Base-by-base conservation (phyloP, 2,113 vertebrate genomes). In the Anthoscopus minutus region DNA sequence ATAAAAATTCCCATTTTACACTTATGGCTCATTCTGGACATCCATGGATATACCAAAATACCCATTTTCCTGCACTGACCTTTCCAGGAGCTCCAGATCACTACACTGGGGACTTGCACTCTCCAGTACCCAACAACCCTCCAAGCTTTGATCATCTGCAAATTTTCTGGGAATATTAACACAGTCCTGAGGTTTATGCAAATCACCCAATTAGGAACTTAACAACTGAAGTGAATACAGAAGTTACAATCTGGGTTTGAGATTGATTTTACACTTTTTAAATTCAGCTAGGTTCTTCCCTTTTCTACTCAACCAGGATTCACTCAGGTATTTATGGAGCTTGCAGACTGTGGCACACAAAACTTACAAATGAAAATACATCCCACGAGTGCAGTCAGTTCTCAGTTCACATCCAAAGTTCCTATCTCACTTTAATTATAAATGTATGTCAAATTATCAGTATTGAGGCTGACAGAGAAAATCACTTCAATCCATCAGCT, bases 321-420 rank as follows among this genome's bases (percentile, higher is more conserved):
- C 8, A 30, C 15, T 54, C 15, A 33, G 51, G 28, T 50, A 15
- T 38, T 86, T 24, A 72, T 4, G 14, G 17, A 13, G 4, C 67
- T 74, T 81, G 42, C 66, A 74, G 21, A 37, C 16, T 22, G 8
- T 9, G 31, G 61, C 15, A 66, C 31, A 50, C 10, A 45, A 40
- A 81, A 50, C 31, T 61, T 4, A 81, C 5, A 53, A 65, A 73
- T 3, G 4, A 72, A 64, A 89, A 66, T 5, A 2, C 4, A 31
- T 9, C 56, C 19, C 56, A 28, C 0, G 0, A 64, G 37, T 22
- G 38, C 37, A 61, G 61, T 4, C 53, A 64, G 66, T 12, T 60
- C 56, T 72, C 71, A 48, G 54, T 9, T 65, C 58, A 20, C 6
- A 28, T 23, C 64, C 45, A 23, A 53, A 69, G 27, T 15, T 53